phyloP scores from a whole-genome alignment of 2,113 vertebrate species.

The Ictidomys tridecemlineatus region DNA sequence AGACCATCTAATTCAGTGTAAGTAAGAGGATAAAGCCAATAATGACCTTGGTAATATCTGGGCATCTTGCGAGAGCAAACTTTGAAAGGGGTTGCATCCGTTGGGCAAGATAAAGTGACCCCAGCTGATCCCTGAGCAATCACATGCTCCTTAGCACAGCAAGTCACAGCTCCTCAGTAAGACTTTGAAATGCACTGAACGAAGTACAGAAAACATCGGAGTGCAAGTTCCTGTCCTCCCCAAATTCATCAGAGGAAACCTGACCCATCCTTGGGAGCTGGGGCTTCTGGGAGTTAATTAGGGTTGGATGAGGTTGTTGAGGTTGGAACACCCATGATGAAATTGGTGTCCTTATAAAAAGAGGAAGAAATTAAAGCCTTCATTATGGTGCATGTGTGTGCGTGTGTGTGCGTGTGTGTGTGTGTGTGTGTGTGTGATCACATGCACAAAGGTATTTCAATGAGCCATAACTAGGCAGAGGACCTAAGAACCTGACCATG shows the following conservation, averaged over 20 bases:
- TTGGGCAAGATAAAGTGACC: neutral
- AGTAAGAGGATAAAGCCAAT: neutral
- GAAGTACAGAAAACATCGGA: neutral
- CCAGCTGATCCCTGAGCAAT: neutral
- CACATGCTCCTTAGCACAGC: no score
- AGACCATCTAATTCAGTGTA: neutral
- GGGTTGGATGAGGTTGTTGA: neutral
- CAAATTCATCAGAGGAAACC: no score
- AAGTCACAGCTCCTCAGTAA: neutral
- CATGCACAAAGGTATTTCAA: no score
- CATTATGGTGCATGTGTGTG: no score
- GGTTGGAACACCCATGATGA: neutral
- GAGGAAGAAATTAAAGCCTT: no score
- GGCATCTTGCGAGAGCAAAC: neutral
- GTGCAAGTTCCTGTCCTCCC: neutral
- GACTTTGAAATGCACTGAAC: neutral
- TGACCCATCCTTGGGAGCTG: neutral
- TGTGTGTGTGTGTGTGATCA: no score
- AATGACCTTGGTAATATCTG: accelerated
- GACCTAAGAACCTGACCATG: neutral
- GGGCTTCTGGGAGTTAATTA: neutral
- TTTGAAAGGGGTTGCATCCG: neutral
- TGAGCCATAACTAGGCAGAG: no score
- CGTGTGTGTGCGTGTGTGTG: no score
- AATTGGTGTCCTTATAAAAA: neutral